Base-by-base conservation (phyloP, 2,113 vertebrate species). In the Acanthochromis polyacanthus region DNA sequence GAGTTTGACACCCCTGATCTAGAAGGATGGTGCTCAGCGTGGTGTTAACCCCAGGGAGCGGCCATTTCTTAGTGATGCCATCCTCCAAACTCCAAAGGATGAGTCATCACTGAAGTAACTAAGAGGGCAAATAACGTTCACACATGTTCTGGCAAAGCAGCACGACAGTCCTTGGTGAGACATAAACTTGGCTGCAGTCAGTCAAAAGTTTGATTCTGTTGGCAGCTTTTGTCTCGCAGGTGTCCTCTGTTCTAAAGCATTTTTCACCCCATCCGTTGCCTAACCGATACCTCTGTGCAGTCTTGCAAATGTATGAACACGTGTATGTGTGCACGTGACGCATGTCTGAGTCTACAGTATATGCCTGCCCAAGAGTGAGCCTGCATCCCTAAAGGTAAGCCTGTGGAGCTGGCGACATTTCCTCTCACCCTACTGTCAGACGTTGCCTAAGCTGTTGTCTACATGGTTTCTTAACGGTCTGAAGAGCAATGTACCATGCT, bases 381-480 rank as follows among this genome's bases (percentile, higher is more conserved):
- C 20, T 52, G 58, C 12, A 64, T 17, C 75, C 84, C 71, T 78
- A 9, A 75, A 84, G 81, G 59, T 74, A 28, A 71, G 76, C 88
- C 51, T 14, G 46, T 51, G 82, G 72, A 76, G 59, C 40, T 83
- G 64, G 75, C 58, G 64, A 89, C 75, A 78, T 90, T 77, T 64
- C 79, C 67, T 78, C 73, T 78, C 63, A 73, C 53, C 75, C 78
- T 23, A 1, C 74, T 84, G 77, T 83, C 82, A 80, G 62, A 73
- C 55, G 25, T 69, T 83, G 88, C 78, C 83, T 8, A 81, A 77
- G 73, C 82, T 84, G 75, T 75, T 85, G 80, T 65, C 85, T 80
- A 22, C 60, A 56, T 59, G 55, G 71, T 85, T 75, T 73, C 84
- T 87, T 91, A 82, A 92, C 80, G 78, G 88, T 89, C 88, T 69